These are phyloP conservation scores for Rhynchotus rufescens DNA, from an alignment of 2,797 vertebrate species.

Conservation along the genomic window DNA sequence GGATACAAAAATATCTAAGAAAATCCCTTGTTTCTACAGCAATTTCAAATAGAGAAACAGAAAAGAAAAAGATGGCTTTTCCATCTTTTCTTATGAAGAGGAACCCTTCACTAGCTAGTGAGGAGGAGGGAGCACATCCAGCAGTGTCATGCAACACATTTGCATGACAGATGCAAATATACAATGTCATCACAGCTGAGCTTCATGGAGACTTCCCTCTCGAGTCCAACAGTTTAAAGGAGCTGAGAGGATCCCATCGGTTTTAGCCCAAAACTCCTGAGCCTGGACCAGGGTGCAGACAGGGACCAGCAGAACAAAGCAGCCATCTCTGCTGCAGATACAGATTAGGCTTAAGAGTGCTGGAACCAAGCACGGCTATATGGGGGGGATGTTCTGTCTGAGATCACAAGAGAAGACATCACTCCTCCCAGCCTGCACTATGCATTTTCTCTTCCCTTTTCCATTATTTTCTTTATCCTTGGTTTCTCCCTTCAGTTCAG, in stretches of 20 bases:
- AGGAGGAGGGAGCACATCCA: neutral
- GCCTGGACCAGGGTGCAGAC: too few species aligned
- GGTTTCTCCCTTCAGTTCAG: too few species aligned
- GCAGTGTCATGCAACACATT: neutral
- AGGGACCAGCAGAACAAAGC: fast-evolving
- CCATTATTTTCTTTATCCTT: neutral
- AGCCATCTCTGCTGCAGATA: neutral
- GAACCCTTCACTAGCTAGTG: neutral
- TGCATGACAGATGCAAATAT: neutral
- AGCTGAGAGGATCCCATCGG: too few species aligned
- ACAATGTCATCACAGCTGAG: fast-evolving
- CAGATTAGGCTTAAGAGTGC: too few species aligned
- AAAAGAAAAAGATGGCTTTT: neutral
- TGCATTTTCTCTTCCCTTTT: neutral
- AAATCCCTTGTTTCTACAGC: constrained; percentile 9
- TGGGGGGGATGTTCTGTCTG: neutral
- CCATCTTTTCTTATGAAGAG: neutral
- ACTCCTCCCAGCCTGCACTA: too few species aligned
- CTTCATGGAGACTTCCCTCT: fast-evolving
- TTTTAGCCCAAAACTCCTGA: too few species aligned
- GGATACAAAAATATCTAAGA: neutral
- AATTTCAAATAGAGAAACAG: neutral
- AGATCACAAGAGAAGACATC: neutral
- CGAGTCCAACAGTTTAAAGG: neutral
- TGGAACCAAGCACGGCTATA: neutral